Evolutionary conservation across 2,113 vertebrate species (phyloP).

Genomic region (Phrynocephalus versicolor): DNA sequence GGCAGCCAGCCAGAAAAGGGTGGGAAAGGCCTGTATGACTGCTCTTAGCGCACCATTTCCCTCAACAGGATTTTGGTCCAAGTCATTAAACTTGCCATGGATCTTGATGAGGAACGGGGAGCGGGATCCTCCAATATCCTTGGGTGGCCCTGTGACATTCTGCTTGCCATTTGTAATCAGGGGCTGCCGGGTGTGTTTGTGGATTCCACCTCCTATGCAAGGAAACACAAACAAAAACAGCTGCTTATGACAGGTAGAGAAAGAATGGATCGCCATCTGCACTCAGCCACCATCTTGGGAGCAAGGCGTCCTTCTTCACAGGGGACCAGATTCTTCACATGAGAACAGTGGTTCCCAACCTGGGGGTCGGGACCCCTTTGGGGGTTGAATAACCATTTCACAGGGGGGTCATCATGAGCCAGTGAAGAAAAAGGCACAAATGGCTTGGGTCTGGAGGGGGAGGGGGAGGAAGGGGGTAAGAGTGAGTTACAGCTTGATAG

Average conservation of each 20-base stretch:
- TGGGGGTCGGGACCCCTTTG: too few relatives aligned
- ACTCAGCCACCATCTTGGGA: background rate
- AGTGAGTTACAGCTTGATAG: too few relatives aligned
- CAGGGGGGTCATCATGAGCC: too few relatives aligned
- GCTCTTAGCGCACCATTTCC: too few relatives aligned
- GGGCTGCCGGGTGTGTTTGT: conserved; percentile 81
- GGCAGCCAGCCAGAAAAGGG: background rate
- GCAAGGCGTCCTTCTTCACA: too few relatives aligned
- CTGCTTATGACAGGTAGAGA: background rate
- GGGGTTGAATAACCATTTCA: too few relatives aligned
- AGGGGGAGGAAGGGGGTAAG: too few relatives aligned
- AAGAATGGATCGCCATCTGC: background rate
- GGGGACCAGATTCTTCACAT: background rate
- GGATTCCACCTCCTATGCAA: conserved; percentile 70
- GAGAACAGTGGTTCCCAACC: background rate
- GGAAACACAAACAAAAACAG: conserved; percentile 6
- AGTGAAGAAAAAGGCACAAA: too few relatives aligned
- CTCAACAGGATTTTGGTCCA: too few relatives aligned
- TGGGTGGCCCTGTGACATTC: conserved; percentile 67
- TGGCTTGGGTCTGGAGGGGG: too few relatives aligned
- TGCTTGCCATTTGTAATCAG: conserved; percentile 76
- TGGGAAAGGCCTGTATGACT: background rate
- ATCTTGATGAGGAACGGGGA: conserved; percentile 77
- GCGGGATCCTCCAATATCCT: conserved; percentile 77
- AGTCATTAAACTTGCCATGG: conserved; percentile 75